Percentiles rank a stretch among this genome's conserved stretches.
These are phyloP conservation scores for Drosophila nikananu DNA, from an alignment of 1,140 invertebrate genomes.

Conservation along the genomic window DNA sequence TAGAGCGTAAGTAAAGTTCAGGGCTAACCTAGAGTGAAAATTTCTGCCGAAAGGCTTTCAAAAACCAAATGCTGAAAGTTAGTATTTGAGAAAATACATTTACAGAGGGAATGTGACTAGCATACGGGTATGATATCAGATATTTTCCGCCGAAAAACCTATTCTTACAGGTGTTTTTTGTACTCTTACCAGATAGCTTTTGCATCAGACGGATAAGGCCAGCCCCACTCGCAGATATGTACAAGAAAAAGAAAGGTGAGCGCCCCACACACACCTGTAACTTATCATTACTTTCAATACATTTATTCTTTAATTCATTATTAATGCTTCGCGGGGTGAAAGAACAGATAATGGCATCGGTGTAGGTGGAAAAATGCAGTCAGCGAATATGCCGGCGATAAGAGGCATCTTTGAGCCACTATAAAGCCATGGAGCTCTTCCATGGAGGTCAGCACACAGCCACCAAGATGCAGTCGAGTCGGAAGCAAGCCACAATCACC, in stretches of 20 bases:
- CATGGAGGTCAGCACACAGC: not conserved
- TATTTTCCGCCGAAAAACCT: not conserved
- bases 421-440: not conserved
- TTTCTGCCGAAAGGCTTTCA: too few relatives aligned
- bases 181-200: not conserved
- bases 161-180: constrained; percentile 3
- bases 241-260: not conserved
- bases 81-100: too few relatives aligned
- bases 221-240: not conserved
- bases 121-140: too few relatives aligned
- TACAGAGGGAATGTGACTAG: too few relatives aligned
- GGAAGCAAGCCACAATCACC: not conserved
- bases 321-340: not conserved
- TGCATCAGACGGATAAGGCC: not conserved
- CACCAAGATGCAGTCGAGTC: not conserved
- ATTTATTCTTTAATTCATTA: not conserved
- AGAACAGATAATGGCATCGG: not conserved
- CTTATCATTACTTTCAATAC: not conserved
- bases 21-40: too few relatives aligned
- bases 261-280: constrained; percentile 1
- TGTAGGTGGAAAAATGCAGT: constrained; percentile 12
- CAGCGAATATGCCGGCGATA: constrained; percentile 3
- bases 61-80: too few relatives aligned
- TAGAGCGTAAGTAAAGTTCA: too few relatives aligned
- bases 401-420: not conserved